Evolutionary conservation across 2,797 vertebrate genomes (phyloP).

Genomic region (Paedocypris micromegethes): DNA sequence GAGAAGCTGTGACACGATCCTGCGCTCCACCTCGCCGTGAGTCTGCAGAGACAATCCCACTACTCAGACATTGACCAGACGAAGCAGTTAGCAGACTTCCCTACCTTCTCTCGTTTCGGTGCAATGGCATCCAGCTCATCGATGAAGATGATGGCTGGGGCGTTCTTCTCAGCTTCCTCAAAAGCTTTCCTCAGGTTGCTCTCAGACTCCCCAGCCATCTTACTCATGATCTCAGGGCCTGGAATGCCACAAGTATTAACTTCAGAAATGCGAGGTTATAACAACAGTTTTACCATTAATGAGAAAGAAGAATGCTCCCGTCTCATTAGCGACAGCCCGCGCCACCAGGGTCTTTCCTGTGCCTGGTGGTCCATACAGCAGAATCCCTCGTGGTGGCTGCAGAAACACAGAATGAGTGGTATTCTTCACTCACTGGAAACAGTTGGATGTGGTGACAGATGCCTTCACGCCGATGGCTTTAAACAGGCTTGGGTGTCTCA

Average conservation of each 20-base stretch:
- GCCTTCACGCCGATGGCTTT: constrained; percentile 64
- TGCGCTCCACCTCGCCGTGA: constrained; percentile 56
- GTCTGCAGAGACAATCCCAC: constrained; percentile 43
- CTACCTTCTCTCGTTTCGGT: constrained; percentile 60
- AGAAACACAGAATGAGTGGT: constrained; percentile 1
- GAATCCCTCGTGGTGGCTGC: constrained; percentile 71
- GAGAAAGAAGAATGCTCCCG: constrained; percentile 73
- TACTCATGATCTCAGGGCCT: constrained; percentile 63
- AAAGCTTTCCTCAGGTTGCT: constrained; percentile 61
- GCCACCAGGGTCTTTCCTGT: constrained; percentile 74
- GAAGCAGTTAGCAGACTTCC: constrained; percentile 3
- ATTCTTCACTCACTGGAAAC: background rate
- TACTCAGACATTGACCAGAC: background rate
- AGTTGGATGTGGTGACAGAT: background rate
- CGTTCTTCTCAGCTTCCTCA: constrained; percentile 59
- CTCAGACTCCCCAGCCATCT: constrained; percentile 58
- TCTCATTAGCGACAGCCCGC: constrained; percentile 73
- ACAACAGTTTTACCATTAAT: constrained; percentile 57
- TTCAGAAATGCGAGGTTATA: background rate
- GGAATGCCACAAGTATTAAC: background rate
- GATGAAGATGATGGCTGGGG: constrained; percentile 61
- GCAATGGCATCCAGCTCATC: constrained; percentile 61
- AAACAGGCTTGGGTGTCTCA: constrained; percentile 59
- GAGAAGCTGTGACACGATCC: constrained; percentile 58
- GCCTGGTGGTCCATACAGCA: constrained; percentile 71